Conservation (phyloP, 1,140 invertebrate species). For the Lepeophtheirus salmonis region DNA sequence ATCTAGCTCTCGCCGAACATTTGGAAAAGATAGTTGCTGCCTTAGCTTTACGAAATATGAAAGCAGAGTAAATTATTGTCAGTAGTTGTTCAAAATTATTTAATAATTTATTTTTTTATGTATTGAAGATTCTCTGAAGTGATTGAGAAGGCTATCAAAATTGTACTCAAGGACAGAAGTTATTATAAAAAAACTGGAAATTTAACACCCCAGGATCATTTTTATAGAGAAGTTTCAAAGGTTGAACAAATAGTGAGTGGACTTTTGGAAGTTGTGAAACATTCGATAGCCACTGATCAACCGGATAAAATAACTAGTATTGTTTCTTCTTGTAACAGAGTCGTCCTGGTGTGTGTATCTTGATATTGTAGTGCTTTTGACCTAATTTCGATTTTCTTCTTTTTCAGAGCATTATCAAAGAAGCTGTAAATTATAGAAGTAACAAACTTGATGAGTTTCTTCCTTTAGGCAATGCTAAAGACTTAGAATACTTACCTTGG, state of each 20-base stretch:
- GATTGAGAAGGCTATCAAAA: constrained; percentile 38
- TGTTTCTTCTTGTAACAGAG: constrained; percentile 34
- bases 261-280: background rate
- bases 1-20: constrained; percentile 45
- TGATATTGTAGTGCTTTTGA: background rate
- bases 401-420: constrained; percentile 1
- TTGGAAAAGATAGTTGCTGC: constrained; percentile 54
- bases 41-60: constrained; percentile 42
- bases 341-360: constrained; percentile 21
- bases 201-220: constrained; percentile 37
- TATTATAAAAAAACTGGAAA: background rate
- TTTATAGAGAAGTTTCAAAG: constrained; percentile 44
- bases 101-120: background rate
- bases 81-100: background rate
- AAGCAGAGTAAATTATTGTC: constrained; percentile 41
- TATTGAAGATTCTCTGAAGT: constrained; percentile 24
- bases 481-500: constrained; percentile 30
- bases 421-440: constrained; percentile 6
- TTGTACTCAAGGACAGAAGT: constrained; percentile 32
- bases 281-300: constrained; percentile 28
- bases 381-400: background rate
- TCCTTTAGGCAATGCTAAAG: constrained; percentile 9
- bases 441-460: constrained; percentile 12
- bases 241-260: constrained; percentile 25
- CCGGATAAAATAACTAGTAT: constrained; percentile 32